Evolutionary conservation across 2,888 invertebrate species (phyloP).

Genomic region (Cosmia pyralina): DNA sequence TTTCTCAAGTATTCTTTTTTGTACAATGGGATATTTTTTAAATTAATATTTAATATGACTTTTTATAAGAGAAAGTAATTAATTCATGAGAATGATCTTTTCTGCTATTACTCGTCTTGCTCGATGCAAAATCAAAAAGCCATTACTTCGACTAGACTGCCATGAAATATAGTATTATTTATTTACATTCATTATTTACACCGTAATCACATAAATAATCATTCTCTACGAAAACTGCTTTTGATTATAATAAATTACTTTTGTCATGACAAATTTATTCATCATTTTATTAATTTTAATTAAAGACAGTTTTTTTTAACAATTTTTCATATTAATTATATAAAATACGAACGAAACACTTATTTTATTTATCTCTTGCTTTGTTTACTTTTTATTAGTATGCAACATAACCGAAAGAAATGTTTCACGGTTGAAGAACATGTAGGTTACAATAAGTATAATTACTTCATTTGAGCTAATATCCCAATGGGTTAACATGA

Average conservation of each 20-base stretch:
- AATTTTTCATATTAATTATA: slow-evolving; percentile 88
- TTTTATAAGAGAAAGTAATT: slow-evolving; percentile 59
- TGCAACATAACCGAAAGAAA: slow-evolving; percentile 28
- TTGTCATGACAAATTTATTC: slow-evolving; percentile 80
- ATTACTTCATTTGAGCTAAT: slow-evolving; percentile 33
- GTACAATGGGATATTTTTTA: slow-evolving; percentile 65
- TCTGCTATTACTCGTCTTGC: slow-evolving; percentile 53
- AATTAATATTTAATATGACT: slow-evolving; percentile 66
- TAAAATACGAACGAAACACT: slow-evolving; percentile 80
- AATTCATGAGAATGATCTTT: slow-evolving; percentile 59
- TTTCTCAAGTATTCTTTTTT: slow-evolving; percentile 64
- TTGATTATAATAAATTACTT: slow-evolving; percentile 76
- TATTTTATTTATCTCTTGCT: slow-evolving; percentile 65
- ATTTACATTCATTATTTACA: slow-evolving; percentile 72
- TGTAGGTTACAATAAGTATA: slow-evolving; percentile 32
- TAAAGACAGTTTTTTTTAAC: slow-evolving; percentile 87
- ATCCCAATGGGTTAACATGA: slow-evolving; percentile 2
- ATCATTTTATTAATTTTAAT: slow-evolving; percentile 81
- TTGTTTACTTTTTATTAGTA: slow-evolving; percentile 27
- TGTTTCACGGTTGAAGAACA: slow-evolving; percentile 47
- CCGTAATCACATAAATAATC: slow-evolving; percentile 56
- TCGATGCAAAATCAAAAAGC: slow-evolving; percentile 51
- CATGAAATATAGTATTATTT: slow-evolving; percentile 67
- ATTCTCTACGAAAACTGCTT: slow-evolving; percentile 69
- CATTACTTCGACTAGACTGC: slow-evolving; percentile 65